Base-by-base conservation (phyloP, 2,888 invertebrate species). In the Lepetodrilus schrolli region DNA sequence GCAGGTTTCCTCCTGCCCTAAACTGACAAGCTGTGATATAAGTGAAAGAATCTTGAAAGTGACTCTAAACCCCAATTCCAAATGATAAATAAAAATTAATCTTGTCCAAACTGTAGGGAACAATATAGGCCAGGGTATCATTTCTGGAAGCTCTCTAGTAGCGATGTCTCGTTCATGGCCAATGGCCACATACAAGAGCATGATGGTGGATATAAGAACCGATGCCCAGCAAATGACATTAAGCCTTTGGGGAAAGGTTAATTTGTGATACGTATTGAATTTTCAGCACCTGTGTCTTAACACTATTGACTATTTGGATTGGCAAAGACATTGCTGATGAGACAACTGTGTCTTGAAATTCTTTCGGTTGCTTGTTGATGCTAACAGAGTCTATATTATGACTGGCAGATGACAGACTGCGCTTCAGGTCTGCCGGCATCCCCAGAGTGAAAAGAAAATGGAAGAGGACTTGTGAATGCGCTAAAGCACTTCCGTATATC, bases 351-450 rank as follows among this genome's bases (percentile, higher is more conserved):
- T 30, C 34, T 30, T 58, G 10, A 23, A 58, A 26, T 26, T 58
- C 58, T 30, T 26, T 26, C n/a, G 2, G n/a, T 26, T 58, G 58
- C 34, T 58, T 58, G 30, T 58, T 58, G 58, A 30, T 58, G 34
- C 17, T 58, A 30, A 30, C 58, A 30, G 7, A 10, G n/a, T n/a
- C 34, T 58, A 13, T 58, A n/a, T 58, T 58, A 26, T 58, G 58
- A 58, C 58, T 58, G 58, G 17, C 58, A 58, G 26, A 58, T 58
- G 58, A 58, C 58, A 58, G 58, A 58, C 30, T 30, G 43, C 26
- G 17, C 58, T n/a, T 30, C n/a, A 30, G 10, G 58, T 10, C 26
- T 34, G 30, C 30, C 10, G n/a, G 2, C 30, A 34, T n/a, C 58
- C 17, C 58, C 58, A 30, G 26, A n/a, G 34, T 4, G 17, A 30